phyloP scores from a whole-genome alignment of 2,113 vertebrate genomes.

The Oxygymnocypris stewartii region DNA sequence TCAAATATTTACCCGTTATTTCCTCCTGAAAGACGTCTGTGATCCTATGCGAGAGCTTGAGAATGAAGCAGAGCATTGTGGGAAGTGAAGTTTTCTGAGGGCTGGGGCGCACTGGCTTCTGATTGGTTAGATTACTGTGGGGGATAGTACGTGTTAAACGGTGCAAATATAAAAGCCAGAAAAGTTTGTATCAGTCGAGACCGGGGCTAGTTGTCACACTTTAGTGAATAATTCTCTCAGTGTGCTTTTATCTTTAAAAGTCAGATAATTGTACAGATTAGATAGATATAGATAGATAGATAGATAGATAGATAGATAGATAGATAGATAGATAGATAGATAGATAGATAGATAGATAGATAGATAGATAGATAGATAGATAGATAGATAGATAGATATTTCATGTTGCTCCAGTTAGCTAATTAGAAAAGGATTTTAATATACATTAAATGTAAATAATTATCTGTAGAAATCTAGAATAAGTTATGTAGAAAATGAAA shows the following conservation, averaged over 20 bases:
- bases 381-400: no score
- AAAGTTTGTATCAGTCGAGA: neutral
- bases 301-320: conserved; percentile 1
- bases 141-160: neutral
- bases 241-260: neutral
- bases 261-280: no score
- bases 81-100: conserved; percentile 52
- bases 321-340: conserved; percentile 5
- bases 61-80: conserved; percentile 60
- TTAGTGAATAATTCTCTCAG: neutral
- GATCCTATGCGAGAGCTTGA: conserved; percentile 36
- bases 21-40: conserved; percentile 38
- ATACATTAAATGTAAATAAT: no score
- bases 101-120: conserved; percentile 30
- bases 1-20: conserved; percentile 36
- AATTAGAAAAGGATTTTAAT: neutral
- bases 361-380: neutral
- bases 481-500: neutral
- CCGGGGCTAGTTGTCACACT: neutral
- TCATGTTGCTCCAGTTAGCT: no score
- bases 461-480: no score
- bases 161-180: neutral
- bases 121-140: conserved; percentile 55
- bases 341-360: neutral
- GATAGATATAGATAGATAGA: neutral